Conservation (phyloP, 2,888 invertebrate species). For the Charanyca ferruginea region DNA sequence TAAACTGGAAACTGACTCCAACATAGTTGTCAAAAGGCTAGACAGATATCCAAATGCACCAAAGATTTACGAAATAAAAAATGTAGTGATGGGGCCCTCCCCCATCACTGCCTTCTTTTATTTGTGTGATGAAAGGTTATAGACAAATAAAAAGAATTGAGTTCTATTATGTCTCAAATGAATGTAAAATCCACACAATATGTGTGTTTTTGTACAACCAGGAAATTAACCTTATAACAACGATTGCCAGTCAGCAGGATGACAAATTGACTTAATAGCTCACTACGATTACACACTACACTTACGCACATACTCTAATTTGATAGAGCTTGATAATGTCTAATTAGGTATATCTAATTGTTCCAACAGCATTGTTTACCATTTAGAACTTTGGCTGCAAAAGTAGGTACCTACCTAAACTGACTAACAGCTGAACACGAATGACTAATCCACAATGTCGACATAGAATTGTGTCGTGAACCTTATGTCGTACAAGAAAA, state of each 20-base stretch:
- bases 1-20: no score
- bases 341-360: conserved; percentile 15
- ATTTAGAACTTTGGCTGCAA: conserved; percentile 9
- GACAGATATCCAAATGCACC: not conserved
- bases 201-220: conserved; percentile 26
- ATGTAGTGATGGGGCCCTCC: no score
- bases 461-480: conserved; percentile 34
- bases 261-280: conserved; percentile 22
- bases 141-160: no score
- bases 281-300: no score
- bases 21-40: no score
- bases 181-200: conserved; percentile 5
- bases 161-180: not conserved
- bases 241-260: conserved; percentile 26
- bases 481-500: conserved; percentile 49
- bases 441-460: conserved; percentile 41
- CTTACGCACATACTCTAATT: conserved; percentile 15
- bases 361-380: conserved; percentile 17
- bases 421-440: conserved; percentile 18
- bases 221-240: conserved; percentile 21
- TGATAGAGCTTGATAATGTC: conserved; percentile 30
- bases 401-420: conserved; percentile 7
- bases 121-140: no score
- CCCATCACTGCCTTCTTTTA: no score
- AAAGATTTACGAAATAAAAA: conserved; percentile 20